phyloP scores from a whole-genome alignment of 2,888 invertebrate species.

The Rhodophaea formosa region DNA sequence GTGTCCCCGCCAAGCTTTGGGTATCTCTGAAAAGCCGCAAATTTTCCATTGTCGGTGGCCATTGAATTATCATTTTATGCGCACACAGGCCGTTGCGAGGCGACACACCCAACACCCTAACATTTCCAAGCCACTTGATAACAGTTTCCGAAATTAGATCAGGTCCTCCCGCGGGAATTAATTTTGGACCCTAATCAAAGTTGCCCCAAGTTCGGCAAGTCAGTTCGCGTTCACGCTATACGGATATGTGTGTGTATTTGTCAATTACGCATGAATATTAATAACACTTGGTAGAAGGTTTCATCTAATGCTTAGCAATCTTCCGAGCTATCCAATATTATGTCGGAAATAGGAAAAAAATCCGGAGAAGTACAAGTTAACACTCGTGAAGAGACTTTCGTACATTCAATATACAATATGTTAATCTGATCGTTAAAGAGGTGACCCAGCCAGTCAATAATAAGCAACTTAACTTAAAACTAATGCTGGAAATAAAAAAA shows the following conservation, averaged over 20 bases:
- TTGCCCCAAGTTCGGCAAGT: slow-evolving; percentile 48
- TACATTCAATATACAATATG: no score
- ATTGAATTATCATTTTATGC: slow-evolving; percentile 24
- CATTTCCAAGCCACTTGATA: slow-evolving; percentile 46
- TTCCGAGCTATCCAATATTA: background rate
- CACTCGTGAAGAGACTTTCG: no score
- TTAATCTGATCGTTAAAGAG: no score
- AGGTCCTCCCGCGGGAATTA: slow-evolving; percentile 54
- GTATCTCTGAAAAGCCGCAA: slow-evolving; percentile 21
- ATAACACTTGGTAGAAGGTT: background rate
- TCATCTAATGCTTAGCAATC: background rate
- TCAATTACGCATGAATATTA: background rate
- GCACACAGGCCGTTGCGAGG: slow-evolving; percentile 15
- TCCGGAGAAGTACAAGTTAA: no score
- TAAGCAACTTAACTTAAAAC: no score
- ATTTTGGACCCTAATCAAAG: slow-evolving; percentile 67
- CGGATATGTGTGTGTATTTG: background rate
- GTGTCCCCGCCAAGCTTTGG: slow-evolving; percentile 3
- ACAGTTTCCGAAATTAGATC: slow-evolving; percentile 54
- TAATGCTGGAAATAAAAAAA: no score
- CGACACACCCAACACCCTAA: slow-evolving; percentile 29
- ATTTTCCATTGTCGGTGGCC: slow-evolving; percentile 23
- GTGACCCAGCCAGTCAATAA: no score
- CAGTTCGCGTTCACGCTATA: slow-evolving; percentile 38
- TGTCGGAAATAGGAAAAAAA: no score